Percentiles rank a stretch among this genome's conserved stretches.
Conservation (phyloP, 2,113 vertebrate genomes). For the Carassius carassius region DNA sequence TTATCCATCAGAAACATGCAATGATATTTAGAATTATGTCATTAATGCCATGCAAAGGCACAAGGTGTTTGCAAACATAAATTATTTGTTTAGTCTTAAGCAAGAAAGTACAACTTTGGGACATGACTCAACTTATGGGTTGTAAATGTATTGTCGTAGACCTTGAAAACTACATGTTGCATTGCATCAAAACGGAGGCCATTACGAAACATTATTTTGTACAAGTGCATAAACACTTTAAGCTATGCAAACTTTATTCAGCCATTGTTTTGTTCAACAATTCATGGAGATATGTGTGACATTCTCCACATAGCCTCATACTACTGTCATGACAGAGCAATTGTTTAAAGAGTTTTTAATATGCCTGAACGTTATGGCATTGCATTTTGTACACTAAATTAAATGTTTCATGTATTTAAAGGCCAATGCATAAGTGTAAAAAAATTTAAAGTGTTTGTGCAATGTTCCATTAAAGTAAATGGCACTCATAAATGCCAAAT, state of each 20-base stretch:
- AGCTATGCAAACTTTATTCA: not conserved
- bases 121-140: no score
- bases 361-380: no score
- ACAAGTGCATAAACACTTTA: not conserved
- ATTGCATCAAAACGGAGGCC: not conserved
- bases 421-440: not conserved
- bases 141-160: no score
- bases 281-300: not conserved
- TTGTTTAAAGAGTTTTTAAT: not conserved
- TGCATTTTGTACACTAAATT: not conserved
- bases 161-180: not conserved
- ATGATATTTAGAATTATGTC: no score
- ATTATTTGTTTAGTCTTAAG: not conserved
- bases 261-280: not conserved
- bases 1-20: no score
- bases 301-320: not conserved
- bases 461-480: not conserved
- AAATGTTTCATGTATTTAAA: not conserved
- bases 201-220: not conserved
- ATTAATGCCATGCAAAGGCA: no score
- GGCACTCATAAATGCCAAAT: not conserved
- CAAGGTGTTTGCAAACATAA: not conserved
- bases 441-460: not conserved
- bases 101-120: no score
- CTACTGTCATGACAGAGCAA: not conserved